Evolutionary conservation across 1,140 invertebrate species (phyloP), one percentile per base, ranked within the genome.

Genomic region (Nasonia giraulti): DNA sequence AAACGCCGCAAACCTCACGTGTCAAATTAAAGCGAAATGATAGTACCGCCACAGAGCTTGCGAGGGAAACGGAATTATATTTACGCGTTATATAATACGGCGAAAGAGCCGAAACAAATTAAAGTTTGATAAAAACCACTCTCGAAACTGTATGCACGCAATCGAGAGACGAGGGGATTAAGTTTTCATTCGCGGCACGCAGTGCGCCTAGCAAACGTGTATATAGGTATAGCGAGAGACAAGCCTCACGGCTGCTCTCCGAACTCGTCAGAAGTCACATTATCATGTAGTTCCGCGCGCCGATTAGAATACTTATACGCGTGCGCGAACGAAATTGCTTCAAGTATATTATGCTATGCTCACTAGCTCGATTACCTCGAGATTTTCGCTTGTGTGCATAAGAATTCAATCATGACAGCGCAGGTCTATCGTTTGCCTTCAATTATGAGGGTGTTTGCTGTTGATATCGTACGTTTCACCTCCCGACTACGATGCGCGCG

Each of bases 191-290:
- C 17, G 31, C n/a, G 2, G 69, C 10, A 62, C 3, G 69, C 2
- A 75, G 27, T 7, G 33, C 55, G 5, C 55, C 55, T 62, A 62
- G 17, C 27, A 27, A 27, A 27, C 27, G 27, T 27, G 27, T 27
- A 27, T 27, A 27, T 27, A 27, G 27, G 27, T 27, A 27, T 27
- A 27, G 27, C 55, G 6, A n/a, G 20, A 62, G 55, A 62, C 55
- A 62, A 62, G 55, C 55, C 55, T 17, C 6, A 7, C 33, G 7
- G 55, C 55, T 20, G 17, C 55, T 20, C 55, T 3, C 17, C 7
- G 6, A 84, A 66, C 77, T 84, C 78, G 83, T 84, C 77, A 75
- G 80, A 84, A 84, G 69, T 84, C 68, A 75, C 68, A 80, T 84
- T 84, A 84, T 74, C 44, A 75, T 80, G 7, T 17, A n/a, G 37